These are phyloP conservation scores for Ceyx cyanopectus DNA, from an alignment of 2,113 vertebrate genomes.

Conservation along the genomic window DNA sequence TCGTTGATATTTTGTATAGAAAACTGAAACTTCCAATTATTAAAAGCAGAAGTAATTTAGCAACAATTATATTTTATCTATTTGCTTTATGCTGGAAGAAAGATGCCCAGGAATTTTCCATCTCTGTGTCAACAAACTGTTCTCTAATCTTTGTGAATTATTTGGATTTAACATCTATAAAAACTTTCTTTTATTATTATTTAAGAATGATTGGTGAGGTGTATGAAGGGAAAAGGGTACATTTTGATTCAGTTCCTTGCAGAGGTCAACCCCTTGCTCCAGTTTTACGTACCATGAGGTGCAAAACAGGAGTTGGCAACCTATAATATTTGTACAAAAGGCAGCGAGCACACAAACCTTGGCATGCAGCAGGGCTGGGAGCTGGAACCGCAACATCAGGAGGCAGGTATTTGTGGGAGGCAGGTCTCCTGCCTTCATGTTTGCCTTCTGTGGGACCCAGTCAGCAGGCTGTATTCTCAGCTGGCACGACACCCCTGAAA, in stretches of 20 bases:
- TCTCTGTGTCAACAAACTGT: conserved; percentile 21
- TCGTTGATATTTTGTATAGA: not conserved
- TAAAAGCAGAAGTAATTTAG: not conserved
- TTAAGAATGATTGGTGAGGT: conserved; percentile 48
- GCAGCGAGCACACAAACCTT: not conserved
- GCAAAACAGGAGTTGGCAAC: not conserved
- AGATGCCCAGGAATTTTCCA: not conserved
- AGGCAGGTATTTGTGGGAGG: not conserved
- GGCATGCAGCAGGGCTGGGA: not conserved
- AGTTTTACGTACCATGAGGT: not conserved
- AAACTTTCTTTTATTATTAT: conserved; percentile 24
- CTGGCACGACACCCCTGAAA: not conserved
- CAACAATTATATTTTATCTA: not conserved
- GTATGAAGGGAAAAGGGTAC: not conserved
- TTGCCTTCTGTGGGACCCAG: not conserved
- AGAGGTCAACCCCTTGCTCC: not conserved
- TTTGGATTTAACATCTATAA: not conserved
- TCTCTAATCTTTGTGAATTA: conserved; percentile 22
- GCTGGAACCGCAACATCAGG: not conserved
- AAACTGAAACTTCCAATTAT: not conserved
- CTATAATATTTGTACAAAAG: not conserved
- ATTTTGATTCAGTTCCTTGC: not conserved
- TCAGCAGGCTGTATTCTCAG: not conserved
- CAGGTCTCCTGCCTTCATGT: not conserved
- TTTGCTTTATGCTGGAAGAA: not conserved